A percentile compares a stretch with the other conserved stretches of the same genome.
Evolutionary conservation across 2,888 invertebrate species (phyloP).

Genomic region (Holacanthella duospinosa): DNA sequence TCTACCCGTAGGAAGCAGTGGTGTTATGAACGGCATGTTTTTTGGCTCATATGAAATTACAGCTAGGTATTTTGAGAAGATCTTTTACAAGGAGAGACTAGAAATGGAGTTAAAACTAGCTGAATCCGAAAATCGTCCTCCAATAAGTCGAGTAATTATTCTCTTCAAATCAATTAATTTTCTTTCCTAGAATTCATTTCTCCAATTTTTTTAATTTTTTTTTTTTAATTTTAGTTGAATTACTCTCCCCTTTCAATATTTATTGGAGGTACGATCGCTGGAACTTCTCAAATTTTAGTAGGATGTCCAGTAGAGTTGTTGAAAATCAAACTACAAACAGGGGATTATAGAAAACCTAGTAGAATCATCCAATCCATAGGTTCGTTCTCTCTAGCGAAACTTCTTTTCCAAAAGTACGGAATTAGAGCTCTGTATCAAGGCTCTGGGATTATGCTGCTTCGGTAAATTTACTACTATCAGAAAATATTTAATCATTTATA

Average conservation of each 20-base stretch:
- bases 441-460: too few species aligned
- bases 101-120: neutral
- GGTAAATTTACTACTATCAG: neutral
- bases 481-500: neutral
- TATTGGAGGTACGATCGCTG: neutral
- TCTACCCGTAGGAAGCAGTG: neutral
- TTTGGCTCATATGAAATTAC: slow-evolving; percentile 1
- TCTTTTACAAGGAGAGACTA: neutral
- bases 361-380: neutral
- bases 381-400: neutral
- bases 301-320: neutral
- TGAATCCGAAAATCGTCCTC: too few species aligned
- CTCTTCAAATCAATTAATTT: too few species aligned
- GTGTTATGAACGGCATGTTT: neutral
- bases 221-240: neutral
- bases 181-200: neutral
- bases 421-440: neutral
- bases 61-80: neutral
- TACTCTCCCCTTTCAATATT: neutral
- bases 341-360: neutral
- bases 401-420: neutral
- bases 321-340: neutral
- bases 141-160: too few species aligned
- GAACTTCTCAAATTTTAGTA: neutral
- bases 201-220: neutral